Percentiles rank a stretch among this genome's conserved stretches.
phyloP scores from a whole-genome alignment of 2,888 invertebrate genomes.

The Micoletzkya japonica region DNA sequence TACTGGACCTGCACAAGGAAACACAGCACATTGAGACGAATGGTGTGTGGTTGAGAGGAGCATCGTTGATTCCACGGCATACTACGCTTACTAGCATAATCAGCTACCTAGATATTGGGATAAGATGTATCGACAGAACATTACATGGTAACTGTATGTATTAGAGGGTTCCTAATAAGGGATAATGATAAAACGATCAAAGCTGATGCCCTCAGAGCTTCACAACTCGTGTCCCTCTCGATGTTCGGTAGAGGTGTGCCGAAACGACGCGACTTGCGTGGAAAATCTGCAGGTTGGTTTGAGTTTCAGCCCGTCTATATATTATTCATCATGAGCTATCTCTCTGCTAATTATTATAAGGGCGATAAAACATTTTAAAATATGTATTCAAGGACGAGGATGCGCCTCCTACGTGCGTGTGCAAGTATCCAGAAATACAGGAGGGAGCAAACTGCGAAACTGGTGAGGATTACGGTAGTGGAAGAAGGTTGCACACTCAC shows the following conservation, averaged over 20 bases:
- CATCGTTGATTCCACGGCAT: neutral
- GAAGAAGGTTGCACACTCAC: neutral
- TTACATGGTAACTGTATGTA: too few species aligned
- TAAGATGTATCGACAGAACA: too few species aligned
- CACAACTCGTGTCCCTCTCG: conserved; percentile 29
- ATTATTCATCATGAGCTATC: neutral
- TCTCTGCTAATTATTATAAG: too few species aligned
- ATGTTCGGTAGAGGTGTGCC: conserved; percentile 33
- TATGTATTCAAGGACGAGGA: neutral
- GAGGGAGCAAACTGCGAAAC: conserved; percentile 52
- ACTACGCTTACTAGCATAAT: too few species aligned
- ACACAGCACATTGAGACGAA: conserved; percentile 11
- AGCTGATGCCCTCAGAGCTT: conserved; percentile 19
- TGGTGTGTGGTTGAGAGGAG: neutral
- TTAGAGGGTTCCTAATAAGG: too few species aligned
- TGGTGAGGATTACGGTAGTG: conserved; percentile 35
- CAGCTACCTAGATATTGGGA: too few species aligned
- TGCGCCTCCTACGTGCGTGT: conserved; percentile 32
- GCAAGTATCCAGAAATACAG: conserved; percentile 52
- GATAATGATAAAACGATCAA: too few species aligned
- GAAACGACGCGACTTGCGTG: conserved; percentile 42
- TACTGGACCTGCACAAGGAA: conserved; percentile 30
- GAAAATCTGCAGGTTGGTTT: conserved; percentile 7
- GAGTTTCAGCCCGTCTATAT: conserved; percentile 28
- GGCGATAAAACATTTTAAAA: too few species aligned